Evolutionary conservation across 2,113 vertebrate species (phyloP).

Genomic region (Osmerus mordax): DNA sequence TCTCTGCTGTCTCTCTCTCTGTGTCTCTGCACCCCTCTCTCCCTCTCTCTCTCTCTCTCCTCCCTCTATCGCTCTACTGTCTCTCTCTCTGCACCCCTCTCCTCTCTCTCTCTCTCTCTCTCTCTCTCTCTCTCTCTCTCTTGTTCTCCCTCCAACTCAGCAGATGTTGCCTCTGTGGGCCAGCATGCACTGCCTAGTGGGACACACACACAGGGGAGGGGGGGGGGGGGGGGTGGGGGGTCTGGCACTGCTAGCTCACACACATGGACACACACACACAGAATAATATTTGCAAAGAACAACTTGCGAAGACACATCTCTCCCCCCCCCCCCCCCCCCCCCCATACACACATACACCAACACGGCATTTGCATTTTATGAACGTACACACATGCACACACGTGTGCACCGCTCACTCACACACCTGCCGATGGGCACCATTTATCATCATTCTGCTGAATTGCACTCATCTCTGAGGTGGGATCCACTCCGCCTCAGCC

Average conservation of each 20-base stretch:
- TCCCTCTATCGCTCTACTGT: too few species aligned
- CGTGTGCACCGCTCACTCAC: slow-evolving; percentile 1
- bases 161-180: slow-evolving; percentile 74
- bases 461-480: slow-evolving; percentile 38
- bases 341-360: not conserved
- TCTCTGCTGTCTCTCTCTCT: too few species aligned
- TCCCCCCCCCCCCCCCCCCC: slow-evolving; percentile 17
- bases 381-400: not conserved
- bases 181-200: slow-evolving; percentile 62
- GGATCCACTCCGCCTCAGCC: slow-evolving; percentile 33
- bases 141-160: slow-evolving; percentile 62
- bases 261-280: slow-evolving; percentile 21
- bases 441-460: slow-evolving; percentile 60
- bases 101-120: slow-evolving; percentile 50
- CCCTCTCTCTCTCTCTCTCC: too few species aligned
- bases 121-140: slow-evolving; percentile 55
- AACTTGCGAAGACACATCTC: not conserved
- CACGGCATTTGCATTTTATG: not conserved
- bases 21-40: too few species aligned
- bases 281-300: not conserved
- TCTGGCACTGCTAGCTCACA: slow-evolving; percentile 49
- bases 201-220: slow-evolving; percentile 45
- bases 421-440: slow-evolving; percentile 20
- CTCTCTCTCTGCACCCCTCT: too few species aligned
- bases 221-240: slow-evolving; percentile 38